Evolutionary conservation across 2,888 invertebrate species (phyloP).

Genomic region (Cryptocheilus praepositus): DNA sequence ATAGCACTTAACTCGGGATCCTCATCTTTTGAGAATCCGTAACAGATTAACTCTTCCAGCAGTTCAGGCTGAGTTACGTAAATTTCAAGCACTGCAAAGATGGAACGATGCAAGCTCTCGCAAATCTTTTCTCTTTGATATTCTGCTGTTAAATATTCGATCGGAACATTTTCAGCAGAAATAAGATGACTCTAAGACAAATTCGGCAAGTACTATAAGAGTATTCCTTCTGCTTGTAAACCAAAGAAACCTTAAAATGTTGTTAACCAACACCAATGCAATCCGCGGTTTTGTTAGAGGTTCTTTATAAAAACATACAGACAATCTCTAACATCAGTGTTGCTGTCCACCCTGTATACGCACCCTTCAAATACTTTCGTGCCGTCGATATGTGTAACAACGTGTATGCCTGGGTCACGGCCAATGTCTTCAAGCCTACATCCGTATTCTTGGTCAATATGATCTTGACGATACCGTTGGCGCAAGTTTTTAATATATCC

Average conservation of each 20-base stretch:
- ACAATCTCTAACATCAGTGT: too few relatives aligned
- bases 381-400: conserved; percentile 34
- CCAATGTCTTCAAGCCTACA: conserved; percentile 34
- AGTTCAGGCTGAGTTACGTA: conserved; percentile 33
- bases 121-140: neutral
- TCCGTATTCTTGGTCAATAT: conserved; percentile 37
- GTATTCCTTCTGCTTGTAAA: too few relatives aligned
- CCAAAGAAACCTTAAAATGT: too few relatives aligned
- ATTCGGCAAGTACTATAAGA: too few relatives aligned
- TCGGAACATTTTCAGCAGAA: too few relatives aligned
- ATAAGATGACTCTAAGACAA: too few relatives aligned
- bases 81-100: conserved; percentile 43
- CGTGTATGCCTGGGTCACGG: conserved; percentile 41
- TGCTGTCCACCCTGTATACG: too few relatives aligned
- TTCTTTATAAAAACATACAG: too few relatives aligned
- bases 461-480: conserved; percentile 38
- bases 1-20: conserved; percentile 39
- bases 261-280: too few relatives aligned
- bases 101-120: neutral
- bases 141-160: too few relatives aligned
- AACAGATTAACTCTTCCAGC: conserved; percentile 32
- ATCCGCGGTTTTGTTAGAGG: too few relatives aligned
- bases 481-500: conserved; percentile 25
- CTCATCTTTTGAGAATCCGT: conserved; percentile 37
- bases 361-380: conserved; percentile 36